phyloP scores from a whole-genome alignment of 2,888 invertebrate species.

The Leptopterna dolabrata region DNA sequence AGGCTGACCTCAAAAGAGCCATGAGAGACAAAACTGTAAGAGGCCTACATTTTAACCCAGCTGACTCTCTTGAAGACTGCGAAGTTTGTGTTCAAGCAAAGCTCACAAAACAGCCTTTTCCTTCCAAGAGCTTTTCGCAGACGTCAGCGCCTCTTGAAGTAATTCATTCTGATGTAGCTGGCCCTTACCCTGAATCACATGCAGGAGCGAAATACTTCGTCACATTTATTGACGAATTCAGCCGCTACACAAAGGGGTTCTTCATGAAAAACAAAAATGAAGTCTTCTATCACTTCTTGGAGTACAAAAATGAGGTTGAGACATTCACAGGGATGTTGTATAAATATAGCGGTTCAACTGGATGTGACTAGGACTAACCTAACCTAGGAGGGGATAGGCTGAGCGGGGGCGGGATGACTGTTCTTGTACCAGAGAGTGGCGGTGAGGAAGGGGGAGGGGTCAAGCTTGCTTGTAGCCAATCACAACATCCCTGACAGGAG shows the following conservation, averaged over 20 bases:
- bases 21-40: no score
- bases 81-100: not conserved
- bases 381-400: no score
- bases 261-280: conserved; percentile 59
- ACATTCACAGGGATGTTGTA: no score
- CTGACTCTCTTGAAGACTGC: not conserved
- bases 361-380: no score
- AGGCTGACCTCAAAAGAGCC: not conserved
- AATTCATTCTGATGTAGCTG: conserved; percentile 6
- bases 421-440: no score
- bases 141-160: not conserved
- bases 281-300: conserved; percentile 57
- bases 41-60: not conserved
- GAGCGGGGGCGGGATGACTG: no score
- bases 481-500: no score
- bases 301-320: conserved; percentile 60
- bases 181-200: not conserved
- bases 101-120: not conserved
- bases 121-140: no score
- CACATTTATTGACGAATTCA: conserved; percentile 21
- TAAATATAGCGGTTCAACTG: no score
- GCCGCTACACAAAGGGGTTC: not conserved
- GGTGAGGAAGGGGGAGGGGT: no score
- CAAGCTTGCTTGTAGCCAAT: no score
- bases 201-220: conserved; percentile 15